Conservation (phyloP, 2,888 invertebrate species). For the Pristionchus japonicus region DNA sequence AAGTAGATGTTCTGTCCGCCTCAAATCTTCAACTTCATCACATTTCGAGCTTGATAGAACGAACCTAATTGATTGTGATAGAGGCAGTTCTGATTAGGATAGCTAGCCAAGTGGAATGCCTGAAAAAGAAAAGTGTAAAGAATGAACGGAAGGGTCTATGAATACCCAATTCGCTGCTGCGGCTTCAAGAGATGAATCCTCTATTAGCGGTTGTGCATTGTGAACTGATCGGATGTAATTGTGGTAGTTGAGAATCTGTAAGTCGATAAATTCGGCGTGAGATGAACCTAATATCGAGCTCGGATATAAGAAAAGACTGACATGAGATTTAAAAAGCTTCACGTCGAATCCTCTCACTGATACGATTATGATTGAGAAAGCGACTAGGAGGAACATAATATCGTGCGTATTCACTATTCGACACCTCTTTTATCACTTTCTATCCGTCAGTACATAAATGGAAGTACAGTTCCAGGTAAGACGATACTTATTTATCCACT, state of each 20-base stretch:
- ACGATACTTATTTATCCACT: neutral
- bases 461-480: neutral
- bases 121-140: neutral
- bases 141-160: neutral
- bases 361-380: no score
- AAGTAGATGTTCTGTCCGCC: slow-evolving; percentile 55
- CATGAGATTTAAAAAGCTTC: neutral
- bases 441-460: neutral
- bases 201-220: neutral
- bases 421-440: neutral
- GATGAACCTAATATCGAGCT: no score
- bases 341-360: neutral
- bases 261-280: neutral
- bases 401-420: neutral
- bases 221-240: slow-evolving; percentile 6
- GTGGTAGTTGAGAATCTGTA: slow-evolving; percentile 7
- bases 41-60: neutral
- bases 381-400: neutral
- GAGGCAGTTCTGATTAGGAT: neutral
- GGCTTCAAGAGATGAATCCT: neutral
- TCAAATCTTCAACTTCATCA: neutral
- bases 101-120: neutral
- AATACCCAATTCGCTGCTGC: neutral
- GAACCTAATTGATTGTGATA: slow-evolving; percentile 17
- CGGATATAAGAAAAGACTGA: no score